Percentiles rank a stretch among this genome's conserved stretches.
Evolutionary conservation across 1,140 invertebrate species (phyloP).

Genomic region (Tyrophagus putrescentiae): DNA sequence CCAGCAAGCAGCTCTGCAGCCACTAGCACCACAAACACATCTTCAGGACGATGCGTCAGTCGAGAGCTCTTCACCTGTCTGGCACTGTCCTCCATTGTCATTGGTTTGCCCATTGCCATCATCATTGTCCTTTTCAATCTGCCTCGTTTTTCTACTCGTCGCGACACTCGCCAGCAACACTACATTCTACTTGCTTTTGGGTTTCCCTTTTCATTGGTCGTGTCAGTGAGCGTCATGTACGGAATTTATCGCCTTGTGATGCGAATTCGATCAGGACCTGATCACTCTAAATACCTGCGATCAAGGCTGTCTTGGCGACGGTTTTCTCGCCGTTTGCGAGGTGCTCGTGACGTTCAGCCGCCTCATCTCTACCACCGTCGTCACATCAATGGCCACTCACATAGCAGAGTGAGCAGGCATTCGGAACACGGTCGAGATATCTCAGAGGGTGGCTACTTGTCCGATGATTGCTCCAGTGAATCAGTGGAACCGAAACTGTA

Average conservation of each 20-base stretch:
- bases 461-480: neutral
- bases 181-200: constrained; percentile 19
- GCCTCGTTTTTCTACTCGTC: constrained; percentile 8
- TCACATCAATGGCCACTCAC: constrained; percentile 2
- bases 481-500: constrained; percentile 13
- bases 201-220: constrained; percentile 20
- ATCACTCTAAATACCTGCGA: constrained; percentile 8
- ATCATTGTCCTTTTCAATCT: constrained; percentile 17
- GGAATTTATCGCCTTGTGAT: neutral
- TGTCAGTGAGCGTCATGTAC: constrained; percentile 3
- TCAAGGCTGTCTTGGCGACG: constrained; percentile 10
- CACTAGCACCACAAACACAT: neutral
- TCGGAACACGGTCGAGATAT: neutral
- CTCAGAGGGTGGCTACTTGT: neutral
- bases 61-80: constrained; percentile 15
- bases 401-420: neutral
- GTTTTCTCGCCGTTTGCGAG: neutral
- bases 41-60: neutral
- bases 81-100: constrained; percentile 9
- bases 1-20: too few species aligned
- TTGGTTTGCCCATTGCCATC: constrained; percentile 15
- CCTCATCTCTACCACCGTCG: neutral
- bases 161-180: constrained; percentile 19
- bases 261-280: neutral
- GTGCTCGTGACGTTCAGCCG: neutral